Conservation (phyloP, 2,888 invertebrate species). For the Pollenia labialis region DNA sequence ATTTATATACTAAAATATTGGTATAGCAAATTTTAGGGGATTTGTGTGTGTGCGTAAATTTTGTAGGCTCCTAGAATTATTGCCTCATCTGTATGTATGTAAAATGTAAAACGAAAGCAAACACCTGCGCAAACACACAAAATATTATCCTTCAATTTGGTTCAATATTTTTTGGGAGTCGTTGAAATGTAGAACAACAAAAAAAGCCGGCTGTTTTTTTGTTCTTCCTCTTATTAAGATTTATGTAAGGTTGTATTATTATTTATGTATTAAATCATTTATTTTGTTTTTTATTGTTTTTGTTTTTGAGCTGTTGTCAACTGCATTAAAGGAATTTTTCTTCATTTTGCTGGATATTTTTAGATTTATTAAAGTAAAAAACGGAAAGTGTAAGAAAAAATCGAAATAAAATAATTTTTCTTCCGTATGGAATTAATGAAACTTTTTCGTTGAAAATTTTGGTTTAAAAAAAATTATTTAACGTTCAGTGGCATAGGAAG, state of each 20-base stretch:
- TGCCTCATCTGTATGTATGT: slow-evolving; percentile 50
- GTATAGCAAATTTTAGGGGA: slow-evolving; percentile 29
- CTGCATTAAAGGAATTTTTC: slow-evolving; percentile 39
- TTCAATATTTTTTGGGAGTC: slow-evolving; percentile 50
- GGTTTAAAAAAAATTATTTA: background rate
- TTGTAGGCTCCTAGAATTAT: slow-evolving; percentile 56
- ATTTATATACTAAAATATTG: background rate
- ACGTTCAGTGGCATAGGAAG: background rate
- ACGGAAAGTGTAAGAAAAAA: background rate
- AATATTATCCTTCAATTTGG: slow-evolving; percentile 44
- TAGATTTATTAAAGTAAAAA: background rate
- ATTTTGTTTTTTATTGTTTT: background rate
- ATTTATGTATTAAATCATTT: slow-evolving; percentile 18
- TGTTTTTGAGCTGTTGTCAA: slow-evolving; percentile 52
- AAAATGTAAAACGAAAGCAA: slow-evolving; percentile 66
- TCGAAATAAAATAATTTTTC: background rate
- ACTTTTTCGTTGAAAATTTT: slow-evolving; percentile 8
- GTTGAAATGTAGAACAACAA: slow-evolving; percentile 10
- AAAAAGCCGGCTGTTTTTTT: slow-evolving; percentile 50
- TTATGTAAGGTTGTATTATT: background rate
- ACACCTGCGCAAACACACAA: background rate
- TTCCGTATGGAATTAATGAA: slow-evolving; percentile 29
- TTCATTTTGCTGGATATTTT: slow-evolving; percentile 18
- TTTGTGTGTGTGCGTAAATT: slow-evolving; percentile 51
- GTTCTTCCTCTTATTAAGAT: background rate